These are phyloP conservation scores for Odontocerum albicorne DNA, from an alignment of 2,888 invertebrate genomes.

Conservation along the genomic window DNA sequence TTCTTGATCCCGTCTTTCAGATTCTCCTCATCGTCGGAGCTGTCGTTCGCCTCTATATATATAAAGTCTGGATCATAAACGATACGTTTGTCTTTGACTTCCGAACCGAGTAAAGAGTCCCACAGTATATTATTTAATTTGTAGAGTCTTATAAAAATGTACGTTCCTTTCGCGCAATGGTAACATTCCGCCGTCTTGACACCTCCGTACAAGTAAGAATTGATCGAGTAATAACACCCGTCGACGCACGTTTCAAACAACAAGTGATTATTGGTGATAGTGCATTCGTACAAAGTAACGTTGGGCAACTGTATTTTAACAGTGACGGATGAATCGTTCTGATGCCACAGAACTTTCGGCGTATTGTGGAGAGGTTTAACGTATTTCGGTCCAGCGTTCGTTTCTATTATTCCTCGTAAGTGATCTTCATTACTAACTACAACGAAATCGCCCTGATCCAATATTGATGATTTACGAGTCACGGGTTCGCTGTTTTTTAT, in stretches of 20 bases:
- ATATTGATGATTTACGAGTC: background rate
- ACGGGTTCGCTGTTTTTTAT: background rate
- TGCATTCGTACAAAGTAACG: constrained; percentile 44
- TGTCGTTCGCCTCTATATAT: constrained; percentile 3
- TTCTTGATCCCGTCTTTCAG: background rate
- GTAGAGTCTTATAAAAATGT: constrained; percentile 45
- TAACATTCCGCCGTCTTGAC: constrained; percentile 41
- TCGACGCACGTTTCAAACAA: constrained; percentile 43
- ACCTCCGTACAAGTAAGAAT: constrained; percentile 49
- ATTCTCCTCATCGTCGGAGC: background rate
- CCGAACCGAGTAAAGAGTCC: constrained; percentile 43
- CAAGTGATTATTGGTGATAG: constrained; percentile 42
- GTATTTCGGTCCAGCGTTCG: background rate
- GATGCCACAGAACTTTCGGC: constrained; percentile 46
- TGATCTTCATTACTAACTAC: background rate
- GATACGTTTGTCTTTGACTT: constrained; percentile 46
- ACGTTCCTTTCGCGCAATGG: constrained; percentile 48
- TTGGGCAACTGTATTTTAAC: constrained; percentile 49
- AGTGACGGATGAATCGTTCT: constrained; percentile 42
- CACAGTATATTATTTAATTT: constrained; percentile 47
- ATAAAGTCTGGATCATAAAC: constrained; percentile 23
- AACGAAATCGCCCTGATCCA: constrained; percentile 4
- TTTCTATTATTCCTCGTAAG: background rate
- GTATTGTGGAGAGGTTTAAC: constrained; percentile 42
- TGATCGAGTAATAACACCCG: constrained; percentile 45